phyloP scores from a whole-genome alignment of 2,113 vertebrate species.

The Cryptotis parvus region DNA sequence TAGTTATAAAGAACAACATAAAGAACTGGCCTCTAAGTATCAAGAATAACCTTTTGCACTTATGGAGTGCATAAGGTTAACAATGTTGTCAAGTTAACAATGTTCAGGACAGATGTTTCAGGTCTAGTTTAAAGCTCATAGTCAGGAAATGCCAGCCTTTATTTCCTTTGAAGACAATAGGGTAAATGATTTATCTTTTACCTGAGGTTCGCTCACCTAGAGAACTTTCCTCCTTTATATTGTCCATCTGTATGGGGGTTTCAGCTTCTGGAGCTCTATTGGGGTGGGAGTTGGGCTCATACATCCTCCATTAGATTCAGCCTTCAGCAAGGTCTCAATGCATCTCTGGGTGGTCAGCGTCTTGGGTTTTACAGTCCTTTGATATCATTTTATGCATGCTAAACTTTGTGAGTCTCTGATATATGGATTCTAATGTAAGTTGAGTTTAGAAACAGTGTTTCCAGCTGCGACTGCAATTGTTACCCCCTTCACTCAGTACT shows the following conservation, averaged over 20 bases:
- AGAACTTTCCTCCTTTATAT: background rate
- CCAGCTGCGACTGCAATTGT: background rate
- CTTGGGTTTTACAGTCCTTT: fast-evolving
- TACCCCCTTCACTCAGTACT: background rate
- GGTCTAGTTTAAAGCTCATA: background rate
- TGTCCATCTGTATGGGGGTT: too few relatives aligned
- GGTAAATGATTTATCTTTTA: background rate
- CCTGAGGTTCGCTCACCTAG: background rate
- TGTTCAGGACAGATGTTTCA: background rate
- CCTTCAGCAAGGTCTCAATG: too few relatives aligned
- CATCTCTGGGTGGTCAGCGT: background rate
- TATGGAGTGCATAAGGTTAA: too few relatives aligned
- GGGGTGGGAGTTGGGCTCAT: too few relatives aligned
- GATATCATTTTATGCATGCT: background rate
- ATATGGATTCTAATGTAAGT: background rate
- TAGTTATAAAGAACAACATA: too few relatives aligned
- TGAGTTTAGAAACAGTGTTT: background rate
- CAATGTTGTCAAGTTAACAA: background rate
- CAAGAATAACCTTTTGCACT: background rate
- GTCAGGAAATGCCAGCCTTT: background rate
- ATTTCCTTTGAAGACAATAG: background rate
- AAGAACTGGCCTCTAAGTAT: too few relatives aligned
- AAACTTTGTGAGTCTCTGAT: background rate
- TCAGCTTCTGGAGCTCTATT: too few relatives aligned
- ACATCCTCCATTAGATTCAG: too few relatives aligned